These are phyloP conservation scores for Pseudopleuronectes americanus DNA, from an alignment of 2,797 vertebrate genomes.

Conservation along the genomic window DNA sequence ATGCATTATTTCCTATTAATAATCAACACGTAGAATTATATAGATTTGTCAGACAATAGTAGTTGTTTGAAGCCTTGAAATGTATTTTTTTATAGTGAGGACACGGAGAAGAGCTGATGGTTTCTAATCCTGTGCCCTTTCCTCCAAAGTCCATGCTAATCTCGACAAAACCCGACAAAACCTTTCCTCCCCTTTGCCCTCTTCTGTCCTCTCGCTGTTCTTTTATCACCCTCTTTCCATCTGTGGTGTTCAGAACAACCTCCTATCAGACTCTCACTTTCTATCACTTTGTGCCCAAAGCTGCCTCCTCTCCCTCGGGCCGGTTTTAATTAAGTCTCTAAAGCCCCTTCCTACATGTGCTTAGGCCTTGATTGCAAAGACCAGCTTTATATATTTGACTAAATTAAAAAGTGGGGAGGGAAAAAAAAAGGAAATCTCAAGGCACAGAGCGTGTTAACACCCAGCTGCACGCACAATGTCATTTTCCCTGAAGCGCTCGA, in stretches of 20 bases:
- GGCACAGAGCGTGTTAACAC: conserved; percentile 52
- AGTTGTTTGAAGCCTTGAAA: neutral
- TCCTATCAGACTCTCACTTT: conserved; percentile 53
- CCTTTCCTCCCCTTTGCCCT: conserved; percentile 10
- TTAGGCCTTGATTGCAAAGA: conserved; percentile 79
- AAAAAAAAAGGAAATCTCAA: conserved; percentile 31
- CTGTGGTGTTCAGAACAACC: conserved; percentile 37
- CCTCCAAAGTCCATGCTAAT: neutral
- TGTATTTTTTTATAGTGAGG: neutral
- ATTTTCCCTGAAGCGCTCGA: conserved; percentile 45
- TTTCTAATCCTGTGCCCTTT: neutral
- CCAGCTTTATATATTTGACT: conserved; percentile 78
- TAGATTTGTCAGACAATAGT: neutral
- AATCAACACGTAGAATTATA: neutral
- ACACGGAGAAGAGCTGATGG: conserved; percentile 1
- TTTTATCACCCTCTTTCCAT: conserved; percentile 44
- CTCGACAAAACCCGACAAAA: neutral
- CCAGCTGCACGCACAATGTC: conserved; percentile 48
- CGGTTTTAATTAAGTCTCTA: conserved; percentile 74
- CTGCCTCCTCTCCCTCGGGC: conserved; percentile 54
- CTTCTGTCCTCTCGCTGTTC: conserved; percentile 17
- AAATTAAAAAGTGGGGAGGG: conserved; percentile 72
- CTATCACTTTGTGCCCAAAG: conserved; percentile 63
- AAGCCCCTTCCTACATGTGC: conserved; percentile 67
- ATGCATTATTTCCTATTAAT: too few species aligned